A percentile compares a stretch with the other conserved stretches of the same genome.
These are phyloP conservation scores for Mirounga angustirostris DNA, from an alignment of 2,113 vertebrate genomes.

Conservation along the genomic window DNA sequence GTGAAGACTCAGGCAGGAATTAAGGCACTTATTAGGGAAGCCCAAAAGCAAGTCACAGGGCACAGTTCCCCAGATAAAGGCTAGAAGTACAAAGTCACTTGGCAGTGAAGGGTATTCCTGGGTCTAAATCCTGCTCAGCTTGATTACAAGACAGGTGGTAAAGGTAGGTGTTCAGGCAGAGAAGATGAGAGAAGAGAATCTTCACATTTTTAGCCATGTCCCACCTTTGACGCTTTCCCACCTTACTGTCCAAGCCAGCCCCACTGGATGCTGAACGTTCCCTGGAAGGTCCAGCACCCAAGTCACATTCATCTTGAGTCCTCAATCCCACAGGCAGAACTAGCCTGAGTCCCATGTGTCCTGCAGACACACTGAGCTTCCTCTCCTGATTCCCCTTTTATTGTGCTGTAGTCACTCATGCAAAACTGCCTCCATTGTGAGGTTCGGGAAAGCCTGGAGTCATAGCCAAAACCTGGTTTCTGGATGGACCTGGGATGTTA, in stretches of 20 bases:
- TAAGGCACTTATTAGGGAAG: background rate
- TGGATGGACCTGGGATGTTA: too few relatives aligned
- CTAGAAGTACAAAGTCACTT: background rate
- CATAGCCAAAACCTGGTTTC: background rate
- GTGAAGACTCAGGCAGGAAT: background rate
- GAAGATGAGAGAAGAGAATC: background rate
- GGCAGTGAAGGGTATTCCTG: background rate
- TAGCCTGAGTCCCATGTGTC: background rate
- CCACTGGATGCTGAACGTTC: background rate
- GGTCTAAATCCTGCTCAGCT: background rate
- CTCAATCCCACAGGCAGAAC: background rate
- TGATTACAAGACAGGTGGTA: background rate
- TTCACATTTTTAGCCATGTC: background rate
- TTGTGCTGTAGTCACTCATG: too few relatives aligned
- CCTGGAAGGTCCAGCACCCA: background rate
- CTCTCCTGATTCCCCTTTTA: accelerated
- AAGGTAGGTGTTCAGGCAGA: background rate
- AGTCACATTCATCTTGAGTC: background rate
- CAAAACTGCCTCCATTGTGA: background rate
- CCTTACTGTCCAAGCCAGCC: accelerated
- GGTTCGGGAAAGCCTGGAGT: background rate
- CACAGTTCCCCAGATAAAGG: background rate
- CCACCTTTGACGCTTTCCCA: background rate
- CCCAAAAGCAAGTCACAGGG: background rate
- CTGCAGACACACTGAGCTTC: background rate